A percentile compares a stretch with the other conserved stretches of the same genome.
Evolutionary conservation across 2,113 vertebrate genomes (phyloP).

Genomic region (Lucifuga dentata): DNA sequence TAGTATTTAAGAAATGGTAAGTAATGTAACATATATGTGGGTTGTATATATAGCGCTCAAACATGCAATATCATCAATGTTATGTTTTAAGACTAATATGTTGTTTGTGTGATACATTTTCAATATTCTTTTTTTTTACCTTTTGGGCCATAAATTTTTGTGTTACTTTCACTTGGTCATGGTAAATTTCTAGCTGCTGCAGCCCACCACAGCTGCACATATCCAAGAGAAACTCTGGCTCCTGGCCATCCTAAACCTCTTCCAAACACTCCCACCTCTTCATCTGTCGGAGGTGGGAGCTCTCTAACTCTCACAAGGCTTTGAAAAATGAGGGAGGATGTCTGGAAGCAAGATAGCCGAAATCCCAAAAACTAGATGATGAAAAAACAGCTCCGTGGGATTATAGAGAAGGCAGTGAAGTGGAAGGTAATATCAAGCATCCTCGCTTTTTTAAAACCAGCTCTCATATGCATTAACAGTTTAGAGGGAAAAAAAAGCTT

Average conservation of each 20-base stretch:
- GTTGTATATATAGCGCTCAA: no score
- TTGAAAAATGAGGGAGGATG: conserved; percentile 17
- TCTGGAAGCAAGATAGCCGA: not conserved
- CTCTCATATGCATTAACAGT: not conserved
- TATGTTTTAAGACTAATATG: no score
- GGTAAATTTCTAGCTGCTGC: conserved; percentile 3
- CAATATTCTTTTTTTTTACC: no score
- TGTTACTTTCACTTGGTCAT: not conserved
- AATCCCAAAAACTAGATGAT: not conserved
- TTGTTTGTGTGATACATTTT: no score
- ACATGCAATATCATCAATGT: no score
- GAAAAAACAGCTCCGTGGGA: conserved; percentile 35
- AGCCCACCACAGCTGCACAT: conserved; percentile 18
- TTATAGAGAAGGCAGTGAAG: conserved; percentile 23
- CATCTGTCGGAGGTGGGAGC: conserved; percentile 34
- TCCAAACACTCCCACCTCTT: no score
- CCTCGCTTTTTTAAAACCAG: not conserved
- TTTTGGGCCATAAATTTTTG: no score
- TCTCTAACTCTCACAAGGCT: not conserved
- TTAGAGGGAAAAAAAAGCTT: no score
- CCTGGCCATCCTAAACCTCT: conserved; percentile 46
- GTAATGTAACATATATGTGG: no score
- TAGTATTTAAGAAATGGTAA: no score
- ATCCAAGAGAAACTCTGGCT: conserved; percentile 44
- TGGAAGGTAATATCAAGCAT: not conserved